Evolutionary conservation across 2,113 vertebrate genomes (phyloP).

Genomic region (Vidua chalybeata): DNA sequence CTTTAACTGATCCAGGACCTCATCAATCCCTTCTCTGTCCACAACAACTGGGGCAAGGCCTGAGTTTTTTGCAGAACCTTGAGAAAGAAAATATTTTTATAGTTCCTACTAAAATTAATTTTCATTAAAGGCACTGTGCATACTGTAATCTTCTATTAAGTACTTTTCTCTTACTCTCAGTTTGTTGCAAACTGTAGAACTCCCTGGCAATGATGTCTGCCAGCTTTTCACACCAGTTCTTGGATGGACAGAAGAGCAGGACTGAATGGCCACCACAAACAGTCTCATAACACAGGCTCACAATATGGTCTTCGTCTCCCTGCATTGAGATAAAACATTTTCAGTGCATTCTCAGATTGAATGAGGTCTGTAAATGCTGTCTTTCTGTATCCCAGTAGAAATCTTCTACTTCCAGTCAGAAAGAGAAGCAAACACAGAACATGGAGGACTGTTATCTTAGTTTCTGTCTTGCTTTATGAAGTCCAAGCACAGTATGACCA

Average conservation of each 20-base stretch:
- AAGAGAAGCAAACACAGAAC: background rate
- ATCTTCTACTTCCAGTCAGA: background rate
- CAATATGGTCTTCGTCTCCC: constrained; percentile 95
- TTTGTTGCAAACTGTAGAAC: constrained; percentile 83
- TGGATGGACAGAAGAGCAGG: constrained; percentile 94
- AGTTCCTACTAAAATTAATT: background rate
- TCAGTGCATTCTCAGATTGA: background rate
- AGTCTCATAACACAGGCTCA: constrained; percentile 94
- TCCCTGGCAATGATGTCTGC: constrained; percentile 88
- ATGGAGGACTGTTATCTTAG: background rate
- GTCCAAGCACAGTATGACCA: background rate
- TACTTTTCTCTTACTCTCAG: constrained; percentile 63
- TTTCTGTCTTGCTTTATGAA: background rate
- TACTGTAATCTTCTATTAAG: background rate
- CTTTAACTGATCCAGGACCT: constrained; percentile 87
- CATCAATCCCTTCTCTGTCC: constrained; percentile 77
- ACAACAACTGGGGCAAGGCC: constrained; percentile 74
- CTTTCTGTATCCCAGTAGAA: background rate
- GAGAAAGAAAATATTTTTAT: background rate
- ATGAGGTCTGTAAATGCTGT: background rate
- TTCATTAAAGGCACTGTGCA: background rate
- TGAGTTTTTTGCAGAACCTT: constrained; percentile 59
- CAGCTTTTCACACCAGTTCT: constrained; percentile 98
- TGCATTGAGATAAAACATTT: constrained; percentile 64
- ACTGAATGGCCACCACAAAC: constrained; percentile 86